Evolutionary conservation across 30 jellyfish, hydroid and myxozoan genomes (phyloP).

Genomic region (Turritopsis rubra): DNA sequence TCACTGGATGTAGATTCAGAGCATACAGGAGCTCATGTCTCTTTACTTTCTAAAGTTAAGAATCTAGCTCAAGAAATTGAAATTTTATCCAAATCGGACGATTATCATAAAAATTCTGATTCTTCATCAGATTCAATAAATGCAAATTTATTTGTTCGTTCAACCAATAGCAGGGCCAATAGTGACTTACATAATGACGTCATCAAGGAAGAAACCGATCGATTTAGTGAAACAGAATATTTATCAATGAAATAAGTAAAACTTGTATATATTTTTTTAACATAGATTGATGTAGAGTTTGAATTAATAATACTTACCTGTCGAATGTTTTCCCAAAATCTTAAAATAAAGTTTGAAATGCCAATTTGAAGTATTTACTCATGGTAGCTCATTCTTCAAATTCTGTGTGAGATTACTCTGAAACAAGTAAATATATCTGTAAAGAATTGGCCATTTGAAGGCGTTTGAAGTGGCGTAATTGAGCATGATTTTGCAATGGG

Average conservation of each 20-base stretch:
- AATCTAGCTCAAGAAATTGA: slow-evolving; percentile 88
- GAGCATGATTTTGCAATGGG: too few species aligned
- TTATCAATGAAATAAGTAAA: slow-evolving; percentile 33
- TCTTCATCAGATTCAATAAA: slow-evolving; percentile 43
- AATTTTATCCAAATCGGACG: slow-evolving; percentile 45
- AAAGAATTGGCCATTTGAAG: too few species aligned
- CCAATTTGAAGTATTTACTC: too few species aligned
- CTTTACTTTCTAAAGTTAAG: slow-evolving; percentile 67
- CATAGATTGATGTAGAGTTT: not conserved
- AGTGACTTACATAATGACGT: slow-evolving; percentile 13
- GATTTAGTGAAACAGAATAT: slow-evolving; percentile 83
- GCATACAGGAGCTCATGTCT: slow-evolving; percentile 41
- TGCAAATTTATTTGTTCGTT: slow-evolving; percentile 19
- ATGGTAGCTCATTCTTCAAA: too few species aligned
- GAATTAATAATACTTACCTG: not conserved
- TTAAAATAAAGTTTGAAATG: too few species aligned
- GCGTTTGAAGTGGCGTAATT: too few species aligned
- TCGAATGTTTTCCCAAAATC: not conserved
- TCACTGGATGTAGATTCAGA: slow-evolving; percentile 45
- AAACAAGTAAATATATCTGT: too few species aligned
- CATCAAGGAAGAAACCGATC: slow-evolving; percentile 48
- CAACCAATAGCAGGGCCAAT: not conserved
- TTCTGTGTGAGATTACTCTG: too few species aligned
- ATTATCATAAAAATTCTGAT: slow-evolving; percentile 27
- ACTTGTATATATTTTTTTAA: not conserved